Conservation (phyloP, 2,888 invertebrate genomes). For the Pammene fasciana region DNA sequence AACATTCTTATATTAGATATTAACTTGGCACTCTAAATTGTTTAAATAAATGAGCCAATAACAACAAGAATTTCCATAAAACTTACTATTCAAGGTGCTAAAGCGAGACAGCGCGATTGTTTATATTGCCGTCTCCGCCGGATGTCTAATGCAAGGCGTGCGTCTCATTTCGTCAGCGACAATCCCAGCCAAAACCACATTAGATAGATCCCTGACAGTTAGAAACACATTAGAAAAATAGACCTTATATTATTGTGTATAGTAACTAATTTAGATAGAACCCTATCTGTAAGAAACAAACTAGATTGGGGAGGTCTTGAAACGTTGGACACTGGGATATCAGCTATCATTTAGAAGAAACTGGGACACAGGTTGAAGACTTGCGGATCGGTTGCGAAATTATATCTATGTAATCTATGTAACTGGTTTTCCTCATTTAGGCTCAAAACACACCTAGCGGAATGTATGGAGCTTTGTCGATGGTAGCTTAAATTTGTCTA, state of each 20-base stretch:
- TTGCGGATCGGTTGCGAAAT: constrained; percentile 43
- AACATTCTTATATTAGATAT: too few species aligned
- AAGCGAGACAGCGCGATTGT: constrained; percentile 50
- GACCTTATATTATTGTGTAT: constrained; percentile 22
- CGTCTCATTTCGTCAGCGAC: constrained; percentile 55
- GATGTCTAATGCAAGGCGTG: constrained; percentile 54
- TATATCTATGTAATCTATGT: constrained; percentile 26
- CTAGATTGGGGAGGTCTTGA: constrained; percentile 35
- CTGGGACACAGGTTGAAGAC: constrained; percentile 41
- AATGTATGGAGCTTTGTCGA: too few species aligned
- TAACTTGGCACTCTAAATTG: too few species aligned
- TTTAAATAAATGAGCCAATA: constrained; percentile 11
- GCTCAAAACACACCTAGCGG: too few species aligned
- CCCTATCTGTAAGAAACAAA: constrained; percentile 6
- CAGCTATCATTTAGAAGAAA: constrained; percentile 43
- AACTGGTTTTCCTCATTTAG: constrained; percentile 27
- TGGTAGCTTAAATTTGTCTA: too few species aligned
- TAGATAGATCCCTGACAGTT: constrained; percentile 32
- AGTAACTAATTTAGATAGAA: constrained; percentile 33
- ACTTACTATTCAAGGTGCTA: constrained; percentile 20
- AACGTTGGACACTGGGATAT: constrained; percentile 42
- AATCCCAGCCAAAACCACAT: constrained; percentile 24
- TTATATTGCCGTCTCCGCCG: constrained; percentile 54
- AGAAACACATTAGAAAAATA: not conserved
- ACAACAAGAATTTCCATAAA: constrained; percentile 14